Evolutionary conservation across 2,888 invertebrate genomes (phyloP), one percentile per base, ranked within the genome.

Genomic region (Hoplodrina ambigua): DNA sequence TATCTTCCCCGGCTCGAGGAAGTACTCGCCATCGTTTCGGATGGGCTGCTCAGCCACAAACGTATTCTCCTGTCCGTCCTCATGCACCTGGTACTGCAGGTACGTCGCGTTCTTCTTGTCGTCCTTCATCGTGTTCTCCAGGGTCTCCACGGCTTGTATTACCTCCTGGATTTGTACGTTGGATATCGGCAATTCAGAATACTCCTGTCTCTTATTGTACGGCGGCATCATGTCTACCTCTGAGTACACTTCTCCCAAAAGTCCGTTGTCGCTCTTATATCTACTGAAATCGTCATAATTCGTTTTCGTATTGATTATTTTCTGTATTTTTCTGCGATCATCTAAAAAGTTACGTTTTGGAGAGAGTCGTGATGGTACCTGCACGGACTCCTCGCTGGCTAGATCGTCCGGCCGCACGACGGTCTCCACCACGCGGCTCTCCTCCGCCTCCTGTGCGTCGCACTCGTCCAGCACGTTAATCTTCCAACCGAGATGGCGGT

Each of bases 401-500:
- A 94, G 89, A 77, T 94, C 93, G 62, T 90, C 89, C 17, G 94
- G 92, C 5, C 93, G 91, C 1, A 91, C 88, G 4, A 94, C 85
- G 7, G 90, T 91, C 79, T 96, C 94, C 6, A 94, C 92, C 80
- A 95, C 91, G 17, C 93, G 94, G 83, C 96, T 96, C 63, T 96
- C 96, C 86, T 96, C 96, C 30, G 96, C 97, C 57, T 96, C 96
- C 92, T 89, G 69, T 17, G 90, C 92, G 80, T 98, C 98, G 88
- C 98, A 99, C 57, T 96, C 96, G 91, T 99, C 99, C 79, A 98
- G 96, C 1, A 99, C 98, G 91, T 98, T 97, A 86, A 99, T 99
- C 94, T 98, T 99, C 98, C 99, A 99, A 60, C 99, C 99, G 87
- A 99, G 97, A 90, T 99, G 97, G 77, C 99, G 98, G 92, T 99